Base-by-base conservation (phyloP, 2,113 vertebrate species). In the Tyto alba region DNA sequence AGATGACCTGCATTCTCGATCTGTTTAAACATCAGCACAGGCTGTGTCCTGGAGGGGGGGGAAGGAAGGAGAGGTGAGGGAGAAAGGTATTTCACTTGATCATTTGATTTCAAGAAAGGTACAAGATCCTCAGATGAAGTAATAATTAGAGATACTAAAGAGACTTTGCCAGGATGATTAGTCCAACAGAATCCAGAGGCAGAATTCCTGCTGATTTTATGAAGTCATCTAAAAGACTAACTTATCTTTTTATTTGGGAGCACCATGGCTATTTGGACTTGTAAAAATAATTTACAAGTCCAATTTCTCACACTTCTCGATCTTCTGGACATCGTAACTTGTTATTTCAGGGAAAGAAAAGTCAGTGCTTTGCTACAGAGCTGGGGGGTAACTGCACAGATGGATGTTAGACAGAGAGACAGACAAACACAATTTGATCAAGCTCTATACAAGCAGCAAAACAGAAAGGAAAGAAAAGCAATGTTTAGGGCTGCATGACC, bases 401-500 rank as follows among this genome's bases (percentile, higher is more conserved):
- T 11, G 45, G 57, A 82, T 82, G 55, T 45, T 17, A 71, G 77
- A 87, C 45, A 47, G 20, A 47, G 45, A 47, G 45, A 56, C 34
- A 71, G 55, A 68, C 18, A 78, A 77, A 76, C 27, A 69, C 48
- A 41, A 2, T 25, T 41, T 18, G 62, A 76, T 59, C 60, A 73
- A 75, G 45, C 43, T 62, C 40, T 14, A 76, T 15, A 72, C 0
- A 13, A 81, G 34, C 83, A 85, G 48, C 47, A 87, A 90, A 94
- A 89, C 56, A 92, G 66, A 92, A 85, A 64, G 47, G 67, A 85
- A 90, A 89, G 71, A 41, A 45, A 73, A 41, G 55, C 50, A 79
- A 78, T 55, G 57, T 82, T 93, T 85, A 85, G 71, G 84, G 89
- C 81, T 80, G 30, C n/a, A 25, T 96, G 96, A 96, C 96, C 97